A percentile compares a stretch with the other conserved stretches of the same genome.
Conservation (phyloP, 2,797 vertebrate genomes). For the Lepilemur septentrionalis region DNA sequence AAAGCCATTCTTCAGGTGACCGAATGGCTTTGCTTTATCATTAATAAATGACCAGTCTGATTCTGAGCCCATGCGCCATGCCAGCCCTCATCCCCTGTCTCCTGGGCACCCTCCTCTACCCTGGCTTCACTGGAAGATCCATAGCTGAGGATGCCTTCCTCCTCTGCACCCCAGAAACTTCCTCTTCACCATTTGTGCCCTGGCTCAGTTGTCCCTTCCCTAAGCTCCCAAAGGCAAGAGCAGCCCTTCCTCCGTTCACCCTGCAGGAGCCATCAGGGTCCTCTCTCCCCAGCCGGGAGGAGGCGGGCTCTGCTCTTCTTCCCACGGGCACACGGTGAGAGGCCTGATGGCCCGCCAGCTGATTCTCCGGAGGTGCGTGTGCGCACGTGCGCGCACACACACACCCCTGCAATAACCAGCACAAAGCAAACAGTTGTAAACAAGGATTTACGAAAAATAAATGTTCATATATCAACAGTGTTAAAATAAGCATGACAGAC, state of each 20-base stretch:
- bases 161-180: background rate
- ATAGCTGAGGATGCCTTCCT: no score
- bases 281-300: background rate
- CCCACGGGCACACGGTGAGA: background rate
- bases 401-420: background rate
- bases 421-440: background rate
- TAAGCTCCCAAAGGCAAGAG: background rate
- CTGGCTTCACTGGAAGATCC: no score
- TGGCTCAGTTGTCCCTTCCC: background rate
- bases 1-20: background rate
- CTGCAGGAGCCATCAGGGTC: background rate
- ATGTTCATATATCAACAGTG: background rate
- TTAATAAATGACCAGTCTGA: background rate
- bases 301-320: background rate
- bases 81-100: background rate
- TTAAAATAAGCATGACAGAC: background rate
- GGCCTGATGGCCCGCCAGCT: rapidly evolving
- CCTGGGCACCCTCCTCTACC: no score
- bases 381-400: no score
- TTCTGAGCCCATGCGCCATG: background rate
- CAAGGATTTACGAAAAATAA: background rate
- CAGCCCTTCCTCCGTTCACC: background rate
- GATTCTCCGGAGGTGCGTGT: background rate
- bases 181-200: rapidly evolving
- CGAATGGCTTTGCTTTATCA: background rate